Evolutionary conservation across 2,888 invertebrate genomes (phyloP), one percentile per base, ranked within the genome.

Genomic region (Cephalotes varians): DNA sequence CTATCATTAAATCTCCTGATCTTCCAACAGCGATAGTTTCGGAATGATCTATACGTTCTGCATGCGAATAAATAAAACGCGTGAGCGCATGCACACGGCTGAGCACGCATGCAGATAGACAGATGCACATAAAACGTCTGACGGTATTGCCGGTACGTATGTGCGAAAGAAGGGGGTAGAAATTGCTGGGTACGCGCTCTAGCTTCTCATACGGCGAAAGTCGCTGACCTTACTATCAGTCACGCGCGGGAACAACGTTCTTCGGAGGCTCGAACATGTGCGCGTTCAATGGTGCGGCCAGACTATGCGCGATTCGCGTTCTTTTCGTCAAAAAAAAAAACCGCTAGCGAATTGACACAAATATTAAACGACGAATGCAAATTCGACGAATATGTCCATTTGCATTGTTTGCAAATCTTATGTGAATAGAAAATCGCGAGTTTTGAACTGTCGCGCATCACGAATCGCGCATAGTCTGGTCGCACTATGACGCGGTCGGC

Each of bases 221-320:
- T 79, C 77, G 71, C 77, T 69, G 77, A 79, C 77, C 77, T 69
- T 79, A 56, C 77, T 54, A 28, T 34, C 69, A 67, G 77, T 79
- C 77, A 79, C 77, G 77, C 77, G 69, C 77, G 71, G 18, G 44
- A 69, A 79, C 77, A 79, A 79, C 77, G 77, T 69, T 79, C 77
- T 69, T 44, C 77, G 10, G 34, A 40, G 54, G 12, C 40, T 69
- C 77, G 77, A 65, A 69, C 71, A 71, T 56, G 71, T 15, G 71
- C 77, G 77, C 77, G 56, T 77, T 77, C 69, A 69, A n/a, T n/a
- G n/a, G n/a, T n/a, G n/a, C n/a, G n/a, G n/a, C n/a, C n/a, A n/a
- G n/a, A n/a, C n/a, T n/a, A n/a, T n/a, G n/a, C n/a, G n/a, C n/a
- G n/a, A n/a, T n/a, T n/a, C n/a, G n/a, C n/a, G n/a, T n/a, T n/a